These are phyloP conservation scores for Lutraria rhynchaena DNA, from an alignment of 1,140 invertebrate genomes.

Conservation along the genomic window DNA sequence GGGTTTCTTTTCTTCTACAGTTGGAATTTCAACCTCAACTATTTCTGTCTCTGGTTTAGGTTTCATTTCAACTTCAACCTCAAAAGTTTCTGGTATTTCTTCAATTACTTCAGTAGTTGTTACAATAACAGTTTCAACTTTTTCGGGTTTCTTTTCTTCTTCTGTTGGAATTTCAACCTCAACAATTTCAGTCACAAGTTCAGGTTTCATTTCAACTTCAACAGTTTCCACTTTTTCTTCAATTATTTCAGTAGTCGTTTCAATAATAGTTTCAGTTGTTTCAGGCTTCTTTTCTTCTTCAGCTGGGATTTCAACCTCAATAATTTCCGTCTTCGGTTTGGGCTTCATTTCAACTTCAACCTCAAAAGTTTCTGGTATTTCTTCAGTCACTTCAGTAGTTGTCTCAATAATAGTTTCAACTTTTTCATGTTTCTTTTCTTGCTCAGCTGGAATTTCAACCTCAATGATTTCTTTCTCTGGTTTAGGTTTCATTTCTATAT, in stretches of 20 bases:
- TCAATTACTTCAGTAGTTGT: no score
- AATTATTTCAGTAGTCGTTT: not conserved
- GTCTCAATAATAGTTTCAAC: no score
- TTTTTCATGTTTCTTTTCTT: no score
- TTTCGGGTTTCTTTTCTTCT: no score
- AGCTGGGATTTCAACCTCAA: conserved; percentile 36
- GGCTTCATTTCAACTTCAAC: conserved; percentile 13
- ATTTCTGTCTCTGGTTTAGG: not conserved
- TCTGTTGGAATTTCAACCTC: no score
- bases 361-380: no score
- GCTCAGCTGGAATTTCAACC: no score
- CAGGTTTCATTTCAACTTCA: conserved; percentile 18
- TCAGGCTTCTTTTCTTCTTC: not conserved
- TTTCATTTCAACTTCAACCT: not conserved
- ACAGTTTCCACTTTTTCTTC: conserved; percentile 19
- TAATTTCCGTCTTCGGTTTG: conserved; percentile 19
- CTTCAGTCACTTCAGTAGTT: no score
- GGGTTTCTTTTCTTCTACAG: not conserved
- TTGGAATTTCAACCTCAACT: not conserved
- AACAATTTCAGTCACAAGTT: no score
- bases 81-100: not conserved
- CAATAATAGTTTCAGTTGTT: not conserved
- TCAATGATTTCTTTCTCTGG: conserved; percentile 9
- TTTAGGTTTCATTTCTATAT: conserved; percentile 4
- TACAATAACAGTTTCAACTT: no score